These are phyloP conservation scores for Lepidothrix coronata DNA, from an alignment of 2,113 vertebrate species.

Conservation along the genomic window DNA sequence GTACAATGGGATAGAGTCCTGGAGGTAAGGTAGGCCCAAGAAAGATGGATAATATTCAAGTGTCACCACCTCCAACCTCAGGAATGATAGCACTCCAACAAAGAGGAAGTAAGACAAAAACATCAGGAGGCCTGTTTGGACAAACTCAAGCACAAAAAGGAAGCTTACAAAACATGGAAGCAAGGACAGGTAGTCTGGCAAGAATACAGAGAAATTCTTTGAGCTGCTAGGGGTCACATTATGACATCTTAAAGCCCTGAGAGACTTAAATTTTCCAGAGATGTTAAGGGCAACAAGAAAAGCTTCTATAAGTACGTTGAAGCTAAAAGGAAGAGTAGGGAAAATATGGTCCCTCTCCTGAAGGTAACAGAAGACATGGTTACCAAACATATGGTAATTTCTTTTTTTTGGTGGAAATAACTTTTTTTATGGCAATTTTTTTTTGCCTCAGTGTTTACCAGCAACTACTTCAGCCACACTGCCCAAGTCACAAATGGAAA, in stretches of 20 bases:
- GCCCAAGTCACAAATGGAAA: background rate
- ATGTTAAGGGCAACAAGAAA: background rate
- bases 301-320: background rate
- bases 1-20: background rate
- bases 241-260: background rate
- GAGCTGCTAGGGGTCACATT: background rate
- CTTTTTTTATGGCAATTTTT: background rate
- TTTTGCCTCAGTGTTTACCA: background rate
- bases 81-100: background rate
- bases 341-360: background rate
- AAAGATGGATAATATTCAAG: background rate
- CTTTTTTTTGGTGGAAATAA: background rate
- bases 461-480: background rate
- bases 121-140: background rate
- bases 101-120: background rate
- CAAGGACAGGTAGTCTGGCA: background rate
- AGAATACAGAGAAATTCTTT: background rate
- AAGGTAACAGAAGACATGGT: background rate
- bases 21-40: background rate
- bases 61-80: background rate
- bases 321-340: background rate
- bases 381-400: background rate
- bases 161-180: background rate
- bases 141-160: background rate
- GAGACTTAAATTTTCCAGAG: background rate